These are phyloP conservation scores for Palythoa grandiflora DNA, from an alignment of 92 coral and sea anemone species.

Conservation along the genomic window DNA sequence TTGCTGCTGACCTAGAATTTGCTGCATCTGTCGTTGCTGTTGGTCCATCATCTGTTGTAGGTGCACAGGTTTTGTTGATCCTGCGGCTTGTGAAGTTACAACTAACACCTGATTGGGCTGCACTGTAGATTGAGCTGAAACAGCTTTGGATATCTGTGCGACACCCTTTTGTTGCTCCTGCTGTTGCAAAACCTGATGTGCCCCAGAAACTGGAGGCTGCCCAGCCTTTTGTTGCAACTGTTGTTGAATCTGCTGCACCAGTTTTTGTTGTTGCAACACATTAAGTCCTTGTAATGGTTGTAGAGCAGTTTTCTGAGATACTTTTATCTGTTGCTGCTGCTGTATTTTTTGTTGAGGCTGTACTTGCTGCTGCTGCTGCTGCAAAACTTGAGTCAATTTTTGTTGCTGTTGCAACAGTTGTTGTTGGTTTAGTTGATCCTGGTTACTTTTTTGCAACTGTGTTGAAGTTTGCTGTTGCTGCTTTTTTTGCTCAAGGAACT, in stretches of 20 bases:
- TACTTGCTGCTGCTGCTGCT: constrained; percentile 54
- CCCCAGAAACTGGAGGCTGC: constrained; percentile 10
- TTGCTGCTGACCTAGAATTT: constrained; percentile 61
- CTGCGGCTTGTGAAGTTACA: constrained; percentile 27
- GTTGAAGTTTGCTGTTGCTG: constrained; percentile 70
- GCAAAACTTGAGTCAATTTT: constrained; percentile 41
- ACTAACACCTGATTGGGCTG: constrained; percentile 30
- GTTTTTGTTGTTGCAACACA: constrained; percentile 38
- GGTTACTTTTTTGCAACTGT: constrained; percentile 50
- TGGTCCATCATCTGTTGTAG: constrained; percentile 45
- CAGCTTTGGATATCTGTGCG: constrained; percentile 8
- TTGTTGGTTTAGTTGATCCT: constrained; percentile 12
- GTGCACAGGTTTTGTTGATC: constrained; percentile 14
- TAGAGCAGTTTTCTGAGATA: constrained; percentile 46
- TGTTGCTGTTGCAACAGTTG: constrained; percentile 37
- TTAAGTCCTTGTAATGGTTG: constrained; percentile 32
- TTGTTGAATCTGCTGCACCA: constrained; percentile 72
- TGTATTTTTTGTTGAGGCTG: constrained; percentile 46
- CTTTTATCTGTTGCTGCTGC: constrained; percentile 44
- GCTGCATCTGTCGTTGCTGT: constrained; percentile 60
- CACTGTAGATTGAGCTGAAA: constrained; percentile 15
- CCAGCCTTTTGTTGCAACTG: constrained; percentile 58
- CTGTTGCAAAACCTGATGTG: constrained; percentile 41
- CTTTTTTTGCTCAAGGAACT: constrained; percentile 75
- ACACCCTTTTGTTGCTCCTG: constrained; percentile 26